Base-by-base conservation (phyloP, 2,113 vertebrate genomes). In the Cynocephalus volans region DNA sequence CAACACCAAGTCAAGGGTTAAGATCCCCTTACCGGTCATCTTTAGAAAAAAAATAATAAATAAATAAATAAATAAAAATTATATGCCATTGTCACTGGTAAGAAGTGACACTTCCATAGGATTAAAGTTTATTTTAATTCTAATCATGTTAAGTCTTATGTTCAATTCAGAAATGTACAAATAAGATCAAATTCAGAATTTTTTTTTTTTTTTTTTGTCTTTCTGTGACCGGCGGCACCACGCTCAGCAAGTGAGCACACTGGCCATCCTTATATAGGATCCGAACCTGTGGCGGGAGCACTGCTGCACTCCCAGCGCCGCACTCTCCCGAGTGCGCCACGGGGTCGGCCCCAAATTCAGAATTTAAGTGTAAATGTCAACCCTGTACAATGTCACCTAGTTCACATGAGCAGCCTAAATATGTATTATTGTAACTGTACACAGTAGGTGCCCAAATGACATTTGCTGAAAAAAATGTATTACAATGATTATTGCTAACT, bases 381-480 rank as follows among this genome's bases (percentile, higher is more conserved):
- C 8, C 48, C 31, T 82, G 26, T 72, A 75, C 33, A 96, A 87
- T n/a, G 60, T 76, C 18, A 96, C 15, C 50, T 92, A 80, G 10
- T 85, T 96, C 23, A 86, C 13, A 77, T 28, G 33, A 91, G 72
- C 50, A 93, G 41, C 15, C 28, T 87, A 73, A 89, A 64, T 69
- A 95, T 31, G 6, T 91, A 95, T 58, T 85, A 83, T 3, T 94
- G 15, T 70, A 92, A 87, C 8, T 79, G 50, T 69, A 79, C n/a
- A 86, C 10, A 82, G 65, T n/a, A 82, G 50, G 33, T 81, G 65
- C 31, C 73, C 62, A 94, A 90, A 87, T 52, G 56, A 41, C 64
- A 96, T 85, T 90, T 81, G 77, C 64, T 93, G 28, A 89, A 92
- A 90, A 45, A 67, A 92, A 84, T 79, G 19, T 86, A 73, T 77